A percentile compares a stretch with the other conserved stretches of the same genome.
phyloP scores from a whole-genome alignment of 1,140 invertebrate genomes.

The Asobara japonica region DNA sequence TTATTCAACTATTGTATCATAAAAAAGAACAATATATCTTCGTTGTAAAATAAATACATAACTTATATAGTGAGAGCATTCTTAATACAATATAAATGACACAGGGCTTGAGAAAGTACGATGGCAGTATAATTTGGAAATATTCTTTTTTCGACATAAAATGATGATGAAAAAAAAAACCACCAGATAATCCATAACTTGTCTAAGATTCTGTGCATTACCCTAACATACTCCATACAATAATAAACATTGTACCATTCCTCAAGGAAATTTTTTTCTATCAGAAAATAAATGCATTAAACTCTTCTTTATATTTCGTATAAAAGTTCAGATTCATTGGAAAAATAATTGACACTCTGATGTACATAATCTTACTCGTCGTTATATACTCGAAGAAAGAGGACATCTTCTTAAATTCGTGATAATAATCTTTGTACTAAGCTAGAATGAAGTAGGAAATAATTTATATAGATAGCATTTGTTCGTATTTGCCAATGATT shows the following conservation, averaged over 20 bases:
- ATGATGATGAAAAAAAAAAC: background rate
- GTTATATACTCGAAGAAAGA: background rate
- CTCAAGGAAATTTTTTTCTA: background rate
- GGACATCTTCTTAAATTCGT: background rate
- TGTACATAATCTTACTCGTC: background rate
- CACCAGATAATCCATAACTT: background rate
- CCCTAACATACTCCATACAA: background rate
- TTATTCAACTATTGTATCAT: background rate
- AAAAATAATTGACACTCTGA: background rate
- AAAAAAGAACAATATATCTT: background rate
- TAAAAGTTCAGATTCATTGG: background rate
- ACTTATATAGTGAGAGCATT: background rate
- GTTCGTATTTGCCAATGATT: background rate
- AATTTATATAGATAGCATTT: background rate
- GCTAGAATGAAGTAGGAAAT: background rate
- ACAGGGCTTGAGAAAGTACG: background rate
- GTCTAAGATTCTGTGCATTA: background rate
- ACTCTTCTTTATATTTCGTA: background rate
- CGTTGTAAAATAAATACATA: conserved; percentile 4
- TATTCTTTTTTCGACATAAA: background rate
- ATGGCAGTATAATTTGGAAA: background rate
- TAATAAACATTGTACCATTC: background rate
- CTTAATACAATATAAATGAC: background rate
- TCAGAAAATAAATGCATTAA: conserved; percentile 4
- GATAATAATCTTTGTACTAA: background rate